These are phyloP conservation scores for Halcyon senegalensis DNA, from an alignment of 2,113 vertebrate genomes.

Conservation along the genomic window DNA sequence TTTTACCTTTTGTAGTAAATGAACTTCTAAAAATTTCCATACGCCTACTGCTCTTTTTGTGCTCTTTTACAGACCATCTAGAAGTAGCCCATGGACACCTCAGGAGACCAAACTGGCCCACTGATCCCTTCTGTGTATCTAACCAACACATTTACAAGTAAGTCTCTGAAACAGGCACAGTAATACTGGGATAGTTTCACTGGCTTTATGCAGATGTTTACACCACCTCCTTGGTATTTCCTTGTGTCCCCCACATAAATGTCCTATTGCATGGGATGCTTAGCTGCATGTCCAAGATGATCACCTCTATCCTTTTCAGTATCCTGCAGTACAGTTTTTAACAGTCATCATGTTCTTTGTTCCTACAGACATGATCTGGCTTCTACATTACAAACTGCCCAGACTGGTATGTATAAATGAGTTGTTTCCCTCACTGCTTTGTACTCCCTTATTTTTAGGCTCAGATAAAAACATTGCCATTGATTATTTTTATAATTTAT, in stretches of 20 bases:
- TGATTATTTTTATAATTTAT: not conserved
- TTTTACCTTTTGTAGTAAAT: not conserved
- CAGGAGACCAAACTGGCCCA: not conserved
- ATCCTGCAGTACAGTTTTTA: not conserved
- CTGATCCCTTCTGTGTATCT: not conserved
- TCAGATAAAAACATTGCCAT: not conserved
- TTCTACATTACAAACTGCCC: not conserved
- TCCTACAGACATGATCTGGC: not conserved
- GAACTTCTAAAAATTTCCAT: not conserved
- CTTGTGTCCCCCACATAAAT: not conserved
- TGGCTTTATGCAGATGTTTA: not conserved
- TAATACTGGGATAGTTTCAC: not conserved
- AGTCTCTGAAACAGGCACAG: not conserved
- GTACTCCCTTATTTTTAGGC: not conserved
- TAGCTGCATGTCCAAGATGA: not conserved
- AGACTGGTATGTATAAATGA: not conserved
- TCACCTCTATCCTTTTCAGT: not conserved
- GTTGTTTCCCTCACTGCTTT: not conserved
- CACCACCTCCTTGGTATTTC: not conserved
- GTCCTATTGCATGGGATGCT: not conserved
- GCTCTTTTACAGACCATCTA: not conserved
- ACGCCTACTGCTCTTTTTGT: not conserved
- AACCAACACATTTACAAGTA: not conserved
- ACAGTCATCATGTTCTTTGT: not conserved
- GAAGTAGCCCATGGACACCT: not conserved